These are phyloP conservation scores for Monarcha castaneiventris DNA, from an alignment of 2,113 vertebrate species.

Conservation along the genomic window DNA sequence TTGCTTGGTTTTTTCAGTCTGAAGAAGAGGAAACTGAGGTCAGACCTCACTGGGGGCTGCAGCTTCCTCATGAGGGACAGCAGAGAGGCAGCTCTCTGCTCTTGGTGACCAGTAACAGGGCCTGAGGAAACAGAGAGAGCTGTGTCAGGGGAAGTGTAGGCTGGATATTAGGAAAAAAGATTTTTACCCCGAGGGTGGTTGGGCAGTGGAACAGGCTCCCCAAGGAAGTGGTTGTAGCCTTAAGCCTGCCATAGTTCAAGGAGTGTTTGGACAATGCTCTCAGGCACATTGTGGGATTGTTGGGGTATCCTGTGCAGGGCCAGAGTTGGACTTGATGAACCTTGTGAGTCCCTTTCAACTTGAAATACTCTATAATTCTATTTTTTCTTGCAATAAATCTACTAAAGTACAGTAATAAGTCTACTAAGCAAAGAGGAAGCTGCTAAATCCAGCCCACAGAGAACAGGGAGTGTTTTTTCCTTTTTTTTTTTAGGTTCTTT, in stretches of 20 bases:
- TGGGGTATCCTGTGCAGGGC: background rate
- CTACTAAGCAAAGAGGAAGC: background rate
- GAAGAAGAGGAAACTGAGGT: background rate
- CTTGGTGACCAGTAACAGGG: background rate
- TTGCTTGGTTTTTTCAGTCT: background rate
- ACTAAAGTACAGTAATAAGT: background rate
- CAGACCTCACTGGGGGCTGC: background rate
- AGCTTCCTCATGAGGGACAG: background rate
- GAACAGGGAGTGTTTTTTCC: fast-evolving
- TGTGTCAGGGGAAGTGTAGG: background rate
- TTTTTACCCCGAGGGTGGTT: too few relatives aligned
- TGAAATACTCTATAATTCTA: background rate
- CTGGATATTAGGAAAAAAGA: background rate
- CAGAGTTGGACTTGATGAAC: background rate
- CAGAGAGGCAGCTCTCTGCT: background rate
- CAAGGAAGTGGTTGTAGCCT: background rate
- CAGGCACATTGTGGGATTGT: background rate
- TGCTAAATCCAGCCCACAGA: background rate
- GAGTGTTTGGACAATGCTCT: background rate
- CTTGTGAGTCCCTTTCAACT: background rate
- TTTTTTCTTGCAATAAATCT: background rate
- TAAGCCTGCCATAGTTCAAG: background rate
- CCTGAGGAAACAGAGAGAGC: background rate
- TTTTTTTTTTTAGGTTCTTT: background rate
- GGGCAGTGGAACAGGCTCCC: background rate